Evolutionary conservation across 2,888 invertebrate genomes (phyloP).

Genomic region (Oxycera nigricornis): DNA sequence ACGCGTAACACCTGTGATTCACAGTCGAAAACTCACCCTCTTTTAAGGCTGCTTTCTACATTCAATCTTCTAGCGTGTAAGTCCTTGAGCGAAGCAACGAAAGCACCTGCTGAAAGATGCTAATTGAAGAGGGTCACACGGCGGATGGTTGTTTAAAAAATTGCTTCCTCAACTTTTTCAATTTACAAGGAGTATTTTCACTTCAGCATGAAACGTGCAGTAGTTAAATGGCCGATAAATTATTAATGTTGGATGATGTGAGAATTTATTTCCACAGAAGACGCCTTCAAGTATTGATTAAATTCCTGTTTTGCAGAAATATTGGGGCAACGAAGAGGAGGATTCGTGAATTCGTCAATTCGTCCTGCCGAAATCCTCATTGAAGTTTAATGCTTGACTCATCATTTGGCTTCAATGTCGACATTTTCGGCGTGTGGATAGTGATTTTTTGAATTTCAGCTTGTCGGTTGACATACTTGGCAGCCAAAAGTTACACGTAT

Average conservation of each 20-base stretch:
- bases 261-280: slow-evolving; percentile 17
- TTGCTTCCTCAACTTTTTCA: not conserved
- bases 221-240: slow-evolving; percentile 39
- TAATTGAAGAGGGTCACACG: not conserved
- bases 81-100: too few relatives aligned
- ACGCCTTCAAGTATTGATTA: slow-evolving; percentile 13
- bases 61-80: too few relatives aligned
- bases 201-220: slow-evolving; percentile 29
- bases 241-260: slow-evolving; percentile 32
- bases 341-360: not conserved
- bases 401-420: not conserved
- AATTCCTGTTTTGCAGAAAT: not conserved
- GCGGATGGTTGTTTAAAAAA: not conserved
- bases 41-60: too few relatives aligned
- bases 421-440: too few relatives aligned
- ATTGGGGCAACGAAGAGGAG: not conserved
- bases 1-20: too few relatives aligned
- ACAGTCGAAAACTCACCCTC: too few relatives aligned
- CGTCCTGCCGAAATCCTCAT: slow-evolving; percentile 7
- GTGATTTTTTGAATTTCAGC: too few relatives aligned
- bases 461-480: too few relatives aligned
- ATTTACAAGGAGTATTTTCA: slow-evolving; percentile 30
- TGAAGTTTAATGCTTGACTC: slow-evolving; percentile 24
- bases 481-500: too few relatives aligned
- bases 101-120: not conserved